phyloP scores from a whole-genome alignment of 2,113 vertebrate genomes.

The Trogon melanurus region DNA sequence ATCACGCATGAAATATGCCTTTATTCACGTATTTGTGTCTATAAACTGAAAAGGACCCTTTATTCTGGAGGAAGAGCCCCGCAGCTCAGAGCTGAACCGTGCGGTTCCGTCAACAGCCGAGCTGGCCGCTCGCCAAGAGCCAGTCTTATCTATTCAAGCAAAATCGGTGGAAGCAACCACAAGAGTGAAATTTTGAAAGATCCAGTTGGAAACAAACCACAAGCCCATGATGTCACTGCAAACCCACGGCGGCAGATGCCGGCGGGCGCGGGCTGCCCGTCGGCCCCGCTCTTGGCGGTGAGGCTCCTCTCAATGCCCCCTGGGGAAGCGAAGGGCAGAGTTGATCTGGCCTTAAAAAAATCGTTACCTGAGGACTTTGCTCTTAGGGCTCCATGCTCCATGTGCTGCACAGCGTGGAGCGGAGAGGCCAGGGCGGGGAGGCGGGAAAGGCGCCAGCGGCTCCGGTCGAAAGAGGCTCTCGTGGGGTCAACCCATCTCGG shows the following conservation, averaged over 20 bases:
- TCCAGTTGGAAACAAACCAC: not conserved
- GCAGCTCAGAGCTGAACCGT: not conserved
- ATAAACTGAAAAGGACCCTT: conserved; percentile 56
- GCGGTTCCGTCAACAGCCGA: not conserved
- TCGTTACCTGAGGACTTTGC: not conserved
- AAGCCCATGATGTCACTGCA: not conserved
- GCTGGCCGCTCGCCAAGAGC: not conserved
- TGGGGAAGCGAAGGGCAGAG: not conserved
- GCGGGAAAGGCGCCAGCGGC: not conserved
- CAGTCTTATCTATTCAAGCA: conserved; percentile 40
- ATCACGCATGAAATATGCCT: conserved; percentile 67
- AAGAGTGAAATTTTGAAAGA: not conserved
- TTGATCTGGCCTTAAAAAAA: not conserved
- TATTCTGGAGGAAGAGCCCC: conserved; percentile 52
- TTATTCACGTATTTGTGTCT: conserved; percentile 55
- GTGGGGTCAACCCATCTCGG: not conserved
- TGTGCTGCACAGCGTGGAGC: not conserved
- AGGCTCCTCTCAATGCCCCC: not conserved
- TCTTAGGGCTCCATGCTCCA: not conserved
- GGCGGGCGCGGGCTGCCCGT: accelerated
- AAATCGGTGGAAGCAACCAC: conserved; percentile 17
- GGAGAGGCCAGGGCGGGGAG: not conserved
- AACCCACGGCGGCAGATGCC: accelerated
- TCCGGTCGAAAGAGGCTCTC: not conserved
- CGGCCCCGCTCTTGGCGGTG: accelerated